Conservation (phyloP, 2,888 invertebrate genomes). For the Tenthredo amoena region DNA sequence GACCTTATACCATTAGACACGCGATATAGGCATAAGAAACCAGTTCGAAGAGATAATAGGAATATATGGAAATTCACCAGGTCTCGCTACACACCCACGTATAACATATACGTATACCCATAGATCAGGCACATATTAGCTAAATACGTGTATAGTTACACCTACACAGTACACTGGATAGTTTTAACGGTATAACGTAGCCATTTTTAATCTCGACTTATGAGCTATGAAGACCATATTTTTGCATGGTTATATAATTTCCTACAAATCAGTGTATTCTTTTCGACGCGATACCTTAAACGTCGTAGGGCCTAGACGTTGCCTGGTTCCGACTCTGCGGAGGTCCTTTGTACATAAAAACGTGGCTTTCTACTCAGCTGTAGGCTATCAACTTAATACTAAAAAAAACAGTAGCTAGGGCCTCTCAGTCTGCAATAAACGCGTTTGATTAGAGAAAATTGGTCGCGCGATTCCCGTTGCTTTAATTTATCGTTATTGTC, state of each 20-base stretch:
- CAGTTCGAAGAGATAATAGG: background rate
- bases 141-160: background rate
- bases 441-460: background rate
- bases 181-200: background rate
- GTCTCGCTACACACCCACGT: background rate
- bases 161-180: background rate
- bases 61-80: slow-evolving; percentile 20
- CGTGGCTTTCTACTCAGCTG: too few species aligned
- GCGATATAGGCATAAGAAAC: background rate
- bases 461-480: background rate
- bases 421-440: background rate
- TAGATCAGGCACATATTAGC: background rate
- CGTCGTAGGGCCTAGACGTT: too few species aligned
- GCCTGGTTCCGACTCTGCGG: too few species aligned
- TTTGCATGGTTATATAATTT: too few species aligned
- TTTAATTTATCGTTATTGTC: background rate
- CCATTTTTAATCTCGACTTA: background rate
- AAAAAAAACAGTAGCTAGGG: background rate
- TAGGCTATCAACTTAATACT: background rate
- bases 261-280: too few species aligned
- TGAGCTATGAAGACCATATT: too few species aligned
- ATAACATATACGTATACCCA: background rate
- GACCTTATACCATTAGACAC: too few species aligned
- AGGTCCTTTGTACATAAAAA: too few species aligned
- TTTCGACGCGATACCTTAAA: too few species aligned